Conservation (phyloP, 2,888 invertebrate genomes). For the Taenaris catops region DNA sequence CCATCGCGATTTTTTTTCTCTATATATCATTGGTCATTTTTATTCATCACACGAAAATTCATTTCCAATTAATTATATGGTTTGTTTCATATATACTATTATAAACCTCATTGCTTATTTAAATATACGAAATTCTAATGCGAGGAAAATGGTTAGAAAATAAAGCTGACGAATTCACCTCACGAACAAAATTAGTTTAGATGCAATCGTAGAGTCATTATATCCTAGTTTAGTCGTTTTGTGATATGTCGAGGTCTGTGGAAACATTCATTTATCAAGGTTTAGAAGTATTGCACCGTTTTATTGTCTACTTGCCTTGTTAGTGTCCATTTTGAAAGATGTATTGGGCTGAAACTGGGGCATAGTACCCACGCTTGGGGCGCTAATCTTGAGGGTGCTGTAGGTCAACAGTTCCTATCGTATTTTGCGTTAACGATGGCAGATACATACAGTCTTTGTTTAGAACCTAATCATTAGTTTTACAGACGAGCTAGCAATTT, state of each 20-base stretch:
- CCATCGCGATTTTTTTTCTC: too few relatives aligned
- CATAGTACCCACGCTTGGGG: conserved; percentile 30
- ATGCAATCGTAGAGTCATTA: conserved; percentile 12
- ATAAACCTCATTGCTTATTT: too few relatives aligned
- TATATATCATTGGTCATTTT: too few relatives aligned
- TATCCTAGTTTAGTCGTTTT: conserved; percentile 16
- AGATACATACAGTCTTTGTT: conserved; percentile 18
- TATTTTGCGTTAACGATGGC: conserved; percentile 23
- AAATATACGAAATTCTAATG: too few relatives aligned
- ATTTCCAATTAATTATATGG: too few relatives aligned
- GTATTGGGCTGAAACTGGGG: conserved; percentile 31
- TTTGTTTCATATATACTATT: too few relatives aligned
- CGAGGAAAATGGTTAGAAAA: too few relatives aligned
- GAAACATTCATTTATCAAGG: conserved; percentile 30
- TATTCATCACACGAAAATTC: too few relatives aligned
- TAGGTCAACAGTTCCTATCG: conserved; percentile 26
- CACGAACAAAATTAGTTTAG: background rate
- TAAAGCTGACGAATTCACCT: too few relatives aligned
- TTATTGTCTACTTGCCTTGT: conserved; percentile 40
- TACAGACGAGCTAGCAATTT: too few relatives aligned
- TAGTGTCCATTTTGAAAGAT: conserved; percentile 40
- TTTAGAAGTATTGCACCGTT: conserved; percentile 29
- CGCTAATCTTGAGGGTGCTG: conserved; percentile 26
- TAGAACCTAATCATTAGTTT: conserved; percentile 9
- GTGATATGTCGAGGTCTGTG: conserved; percentile 15